Base-by-base conservation (phyloP, 2,113 vertebrate species). In the Peromyscus polionotus region DNA sequence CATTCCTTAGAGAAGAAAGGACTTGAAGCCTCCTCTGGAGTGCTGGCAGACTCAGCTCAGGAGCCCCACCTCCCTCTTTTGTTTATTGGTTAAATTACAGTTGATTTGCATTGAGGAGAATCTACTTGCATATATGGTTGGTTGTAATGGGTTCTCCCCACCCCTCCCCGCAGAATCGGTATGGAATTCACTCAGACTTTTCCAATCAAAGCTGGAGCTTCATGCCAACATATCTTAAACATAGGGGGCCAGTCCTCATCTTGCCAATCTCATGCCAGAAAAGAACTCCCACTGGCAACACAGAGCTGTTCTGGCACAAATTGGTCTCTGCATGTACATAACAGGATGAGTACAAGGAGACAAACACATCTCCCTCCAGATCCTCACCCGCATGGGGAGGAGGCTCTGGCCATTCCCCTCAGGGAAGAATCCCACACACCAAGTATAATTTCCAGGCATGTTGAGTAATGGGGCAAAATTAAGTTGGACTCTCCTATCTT, bases 341-440 rank as follows among this genome's bases (percentile, higher is more conserved):
- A 70, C 54, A 51, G 36, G 36, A 59, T 80, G 39, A 73, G 63
- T 59, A 45, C 33, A 90, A 48, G 61, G 63, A 93, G 51, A 75
- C 59, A 22, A 48, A 14, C 67, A 48, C 8, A 33, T 84, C 70
- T 92, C 45, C 86, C 33, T 79, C 65, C 54, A 36, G 9, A 22
- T 45, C 75, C 73, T 81, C 65, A 67, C 19, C 19, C 33, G 26
- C 57, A 51, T 65, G 16, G 85, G 61, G 91, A 96, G 79, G 87
- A 90, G 48, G 33, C 57, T 90, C 54, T 93, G 65, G 95, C 81
- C 88, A 28, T 94, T 87, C 51, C 88, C 95, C 72, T 28, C 2
- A 36, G 97, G 79, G 42, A 89, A 89, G 89, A 93, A 96, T 98
- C 97, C 96, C 94, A 97, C 96, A 97, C 95, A 94, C 93, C 94